Evolutionary conservation across 2,113 vertebrate genomes (phyloP).

Genomic region (Lagopus muta): DNA sequence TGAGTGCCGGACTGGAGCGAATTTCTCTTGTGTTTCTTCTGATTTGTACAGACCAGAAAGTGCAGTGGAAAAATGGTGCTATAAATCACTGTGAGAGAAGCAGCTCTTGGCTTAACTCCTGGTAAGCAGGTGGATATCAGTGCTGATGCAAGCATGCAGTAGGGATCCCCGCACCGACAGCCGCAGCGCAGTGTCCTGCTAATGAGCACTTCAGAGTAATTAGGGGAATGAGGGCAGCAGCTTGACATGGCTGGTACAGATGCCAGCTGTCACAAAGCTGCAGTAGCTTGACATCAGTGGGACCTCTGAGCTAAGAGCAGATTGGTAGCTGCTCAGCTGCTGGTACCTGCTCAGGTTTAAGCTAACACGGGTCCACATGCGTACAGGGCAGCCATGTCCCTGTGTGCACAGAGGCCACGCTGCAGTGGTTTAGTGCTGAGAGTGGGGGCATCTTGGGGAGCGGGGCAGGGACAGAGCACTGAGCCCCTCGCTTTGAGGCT

Average conservation of each 20-base stretch:
- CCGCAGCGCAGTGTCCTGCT: not conserved
- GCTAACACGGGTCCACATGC: not conserved
- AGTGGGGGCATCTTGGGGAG: not conserved
- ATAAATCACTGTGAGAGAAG: not conserved
- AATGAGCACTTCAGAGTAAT: not conserved
- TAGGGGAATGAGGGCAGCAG: not conserved
- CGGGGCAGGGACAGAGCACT: not conserved
- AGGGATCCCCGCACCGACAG: not conserved
- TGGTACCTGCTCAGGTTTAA: not conserved
- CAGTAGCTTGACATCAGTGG: not conserved
- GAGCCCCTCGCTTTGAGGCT: not conserved
- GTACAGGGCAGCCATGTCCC: not conserved
- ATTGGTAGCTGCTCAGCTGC: not conserved
- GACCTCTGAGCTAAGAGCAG: not conserved
- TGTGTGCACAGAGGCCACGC: fast-evolving
- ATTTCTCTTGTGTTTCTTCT: not conserved
- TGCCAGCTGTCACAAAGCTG: not conserved
- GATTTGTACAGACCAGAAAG: not conserved
- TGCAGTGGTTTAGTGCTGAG: not conserved
- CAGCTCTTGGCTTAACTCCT: not conserved
- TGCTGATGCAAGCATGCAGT: not conserved
- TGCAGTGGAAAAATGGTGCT: not conserved
- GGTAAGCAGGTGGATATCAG: not conserved
- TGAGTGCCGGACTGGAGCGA: not conserved
- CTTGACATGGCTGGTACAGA: not conserved